Percentiles rank a stretch among this genome's conserved stretches.
Evolutionary conservation across 2,797 vertebrate genomes (phyloP).

Genomic region (Alauda arvensis): DNA sequence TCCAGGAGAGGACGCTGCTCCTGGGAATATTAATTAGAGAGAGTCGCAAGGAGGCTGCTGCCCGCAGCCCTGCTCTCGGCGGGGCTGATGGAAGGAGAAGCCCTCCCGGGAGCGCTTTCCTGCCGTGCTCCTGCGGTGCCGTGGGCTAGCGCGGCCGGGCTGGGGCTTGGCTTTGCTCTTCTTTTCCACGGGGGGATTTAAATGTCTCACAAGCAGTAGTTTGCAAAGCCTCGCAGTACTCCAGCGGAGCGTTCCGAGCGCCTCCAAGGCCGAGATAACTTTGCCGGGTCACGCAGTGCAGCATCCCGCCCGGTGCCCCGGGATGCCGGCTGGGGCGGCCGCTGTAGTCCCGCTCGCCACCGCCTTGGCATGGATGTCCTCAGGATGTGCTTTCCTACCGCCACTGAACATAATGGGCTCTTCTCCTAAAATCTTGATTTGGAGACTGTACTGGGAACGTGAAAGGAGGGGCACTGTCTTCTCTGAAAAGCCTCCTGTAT

Average conservation of each 20-base stretch:
- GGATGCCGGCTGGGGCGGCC: neutral
- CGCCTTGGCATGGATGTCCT: neutral
- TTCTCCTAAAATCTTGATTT: neutral
- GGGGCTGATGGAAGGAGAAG: neutral
- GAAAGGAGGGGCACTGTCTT: neutral
- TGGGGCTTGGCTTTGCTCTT: too few species aligned
- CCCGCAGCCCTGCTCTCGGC: neutral
- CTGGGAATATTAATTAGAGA: accelerated
- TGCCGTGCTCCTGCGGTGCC: neutral
- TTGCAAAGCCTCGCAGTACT: neutral
- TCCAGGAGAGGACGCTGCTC: neutral
- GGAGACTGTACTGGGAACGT: neutral
- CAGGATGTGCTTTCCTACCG: neutral
- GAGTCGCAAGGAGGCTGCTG: accelerated
- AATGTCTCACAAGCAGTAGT: neutral
- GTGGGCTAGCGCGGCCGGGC: accelerated
- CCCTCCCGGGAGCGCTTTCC: neutral
- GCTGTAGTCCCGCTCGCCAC: neutral
- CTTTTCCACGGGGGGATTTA: neutral
- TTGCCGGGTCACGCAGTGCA: neutral
- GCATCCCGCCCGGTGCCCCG: neutral
- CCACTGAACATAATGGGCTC: neutral
- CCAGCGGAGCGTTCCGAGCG: neutral
- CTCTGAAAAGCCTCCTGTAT: neutral
- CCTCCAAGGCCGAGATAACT: neutral